Evolutionary conservation across 2,888 invertebrate species (phyloP), one percentile per base, ranked within the genome.

Genomic region (Drosophila borealis): DNA sequence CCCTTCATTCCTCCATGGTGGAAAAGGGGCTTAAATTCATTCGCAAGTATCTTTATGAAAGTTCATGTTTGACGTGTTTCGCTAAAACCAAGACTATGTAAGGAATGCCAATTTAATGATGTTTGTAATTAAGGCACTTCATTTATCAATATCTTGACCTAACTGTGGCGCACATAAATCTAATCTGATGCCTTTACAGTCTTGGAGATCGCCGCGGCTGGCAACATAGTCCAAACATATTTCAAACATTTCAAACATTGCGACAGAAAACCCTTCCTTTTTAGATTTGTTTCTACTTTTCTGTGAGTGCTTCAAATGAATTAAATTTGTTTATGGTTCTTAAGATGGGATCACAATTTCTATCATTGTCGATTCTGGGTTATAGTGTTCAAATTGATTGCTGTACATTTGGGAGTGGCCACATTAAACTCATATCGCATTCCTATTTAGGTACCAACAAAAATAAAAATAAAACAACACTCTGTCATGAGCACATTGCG

Each of bases 301-400:
- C 9, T 34, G 42, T 67, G 45, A 73, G 62, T 69, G 62, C 39
- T 55, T 69, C 42, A 54, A 62, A 42, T 68, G 62, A 69, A 74
- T 62, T 74, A 46, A 62, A 73, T 61, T 74, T 59, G 57, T 74
- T 55, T 69, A 74, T 50, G 70, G 53, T 46, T 72, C 69, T 72
- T 57, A 45, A 57, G 74, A 74, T 72, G 57, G 37, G 61, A 72
- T 62, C 74, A 54, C 44, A 56, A 48, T 56, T 61, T 45, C 56
- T 74, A 72, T 68, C 72, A 74, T 53, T 74, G 48, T 57, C 51
- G 25, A 51, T 34, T 21, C 49, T 37, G 37, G 41, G 33, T 10
- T 37, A 39, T 53, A 68, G 68, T 41, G 68, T 57, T 68, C 51
- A 69, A 59, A 69, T 69, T 69, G 68, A 69, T 69, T 69, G 53